Evolutionary conservation across 1,140 invertebrate genomes (phyloP).

Genomic region (Drosophila bipectinata): DNA sequence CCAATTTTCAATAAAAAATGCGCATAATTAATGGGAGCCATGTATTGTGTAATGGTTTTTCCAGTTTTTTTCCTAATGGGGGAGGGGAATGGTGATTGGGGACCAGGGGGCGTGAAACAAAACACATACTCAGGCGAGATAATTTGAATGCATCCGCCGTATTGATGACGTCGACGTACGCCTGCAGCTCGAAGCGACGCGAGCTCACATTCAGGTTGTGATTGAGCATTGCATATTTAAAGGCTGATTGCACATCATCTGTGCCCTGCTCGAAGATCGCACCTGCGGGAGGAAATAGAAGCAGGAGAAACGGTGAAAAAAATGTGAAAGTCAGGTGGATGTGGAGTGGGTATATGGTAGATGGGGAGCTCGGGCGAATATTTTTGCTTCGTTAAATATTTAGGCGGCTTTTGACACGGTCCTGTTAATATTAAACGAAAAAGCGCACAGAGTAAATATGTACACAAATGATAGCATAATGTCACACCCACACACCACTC

Average conservation of each 20-base stretch:
- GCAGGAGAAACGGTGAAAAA: background rate
- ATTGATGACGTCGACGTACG: constrained; percentile 95
- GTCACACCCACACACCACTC: constrained; percentile 25
- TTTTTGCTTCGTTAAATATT: constrained; percentile 81
- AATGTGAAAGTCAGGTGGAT: background rate
- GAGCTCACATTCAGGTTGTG: constrained; percentile 91
- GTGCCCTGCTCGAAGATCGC: constrained; percentile 95
- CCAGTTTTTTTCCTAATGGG: constrained; percentile 16
- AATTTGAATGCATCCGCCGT: constrained; percentile 96
- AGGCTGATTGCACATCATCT: constrained; percentile 94
- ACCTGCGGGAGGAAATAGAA: constrained; percentile 85
- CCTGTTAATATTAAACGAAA: constrained; percentile 79
- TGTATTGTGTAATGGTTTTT: constrained; percentile 47
- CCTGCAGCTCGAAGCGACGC: constrained; percentile 91
- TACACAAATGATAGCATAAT: constrained; percentile 77
- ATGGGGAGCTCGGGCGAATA: constrained; percentile 32
- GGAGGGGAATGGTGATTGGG: background rate
- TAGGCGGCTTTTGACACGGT: constrained; percentile 77
- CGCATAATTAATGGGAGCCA: constrained; percentile 65
- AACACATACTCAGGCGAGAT: constrained; percentile 93
- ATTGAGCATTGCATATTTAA: constrained; percentile 93
- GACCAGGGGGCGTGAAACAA: constrained; percentile 6
- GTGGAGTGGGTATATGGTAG: too few relatives aligned
- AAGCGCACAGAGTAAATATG: constrained; percentile 74
- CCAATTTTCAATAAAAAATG: constrained; percentile 76